phyloP scores from a whole-genome alignment of 2,888 invertebrate species.

The Teleiodes luculella region DNA sequence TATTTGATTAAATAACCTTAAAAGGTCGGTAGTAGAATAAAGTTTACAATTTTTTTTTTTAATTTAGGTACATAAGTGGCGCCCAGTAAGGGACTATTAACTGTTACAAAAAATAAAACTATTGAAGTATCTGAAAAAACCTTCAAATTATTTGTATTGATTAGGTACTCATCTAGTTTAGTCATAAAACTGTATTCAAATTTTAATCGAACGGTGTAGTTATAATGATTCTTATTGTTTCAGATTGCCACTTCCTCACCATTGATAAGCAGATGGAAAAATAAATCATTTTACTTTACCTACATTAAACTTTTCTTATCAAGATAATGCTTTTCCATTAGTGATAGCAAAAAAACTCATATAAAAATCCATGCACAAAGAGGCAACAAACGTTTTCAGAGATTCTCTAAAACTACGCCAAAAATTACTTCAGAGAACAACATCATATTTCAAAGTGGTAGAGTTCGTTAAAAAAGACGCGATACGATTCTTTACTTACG shows the following conservation, averaged over 20 bases:
- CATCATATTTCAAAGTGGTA: conserved; percentile 67
- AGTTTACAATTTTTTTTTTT: too few relatives aligned
- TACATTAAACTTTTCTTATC: not conserved
- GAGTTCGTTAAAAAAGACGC: conserved; percentile 75
- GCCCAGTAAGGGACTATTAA: not conserved
- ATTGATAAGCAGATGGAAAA: not conserved
- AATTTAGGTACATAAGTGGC: not conserved
- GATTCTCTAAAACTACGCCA: conserved; percentile 69
- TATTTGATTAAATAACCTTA: not conserved
- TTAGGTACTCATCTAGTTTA: too few relatives aligned
- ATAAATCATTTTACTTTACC: not conserved
- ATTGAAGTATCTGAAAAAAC: too few relatives aligned
- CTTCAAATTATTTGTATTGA: too few relatives aligned
- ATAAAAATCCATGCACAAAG: conserved; percentile 65
- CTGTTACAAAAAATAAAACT: too few relatives aligned
- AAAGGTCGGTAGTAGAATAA: too few relatives aligned
- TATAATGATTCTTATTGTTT: not conserved
- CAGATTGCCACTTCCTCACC: not conserved
- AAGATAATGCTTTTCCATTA: conserved; percentile 25
- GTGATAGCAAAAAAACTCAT: conserved; percentile 26
- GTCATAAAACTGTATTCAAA: too few relatives aligned
- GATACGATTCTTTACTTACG: conserved; percentile 68
- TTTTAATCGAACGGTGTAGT: too few relatives aligned
- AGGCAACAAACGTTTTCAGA: conserved; percentile 60
- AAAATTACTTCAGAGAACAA: conserved; percentile 62